Conservation (phyloP, 2,888 invertebrate genomes). For the Crematogaster levior region DNA sequence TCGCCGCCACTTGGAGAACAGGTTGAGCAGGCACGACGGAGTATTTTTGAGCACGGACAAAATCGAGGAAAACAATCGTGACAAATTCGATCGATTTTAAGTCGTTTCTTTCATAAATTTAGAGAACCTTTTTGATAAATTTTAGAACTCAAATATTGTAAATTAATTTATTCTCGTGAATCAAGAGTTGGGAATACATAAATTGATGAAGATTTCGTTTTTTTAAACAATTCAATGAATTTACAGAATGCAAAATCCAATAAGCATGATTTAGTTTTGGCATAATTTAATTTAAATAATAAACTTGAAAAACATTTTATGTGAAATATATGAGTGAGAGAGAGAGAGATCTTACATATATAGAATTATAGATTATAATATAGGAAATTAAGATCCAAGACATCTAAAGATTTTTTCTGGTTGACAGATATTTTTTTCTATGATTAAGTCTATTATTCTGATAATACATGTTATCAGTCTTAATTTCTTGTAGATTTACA, state of each 20-base stretch:
- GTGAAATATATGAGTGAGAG: too few relatives aligned
- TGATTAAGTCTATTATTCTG: neutral
- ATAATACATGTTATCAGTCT: too few relatives aligned
- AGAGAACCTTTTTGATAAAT: too few relatives aligned
- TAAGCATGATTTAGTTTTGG: neutral
- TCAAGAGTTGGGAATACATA: neutral
- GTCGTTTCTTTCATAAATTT: neutral
- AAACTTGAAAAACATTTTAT: neutral
- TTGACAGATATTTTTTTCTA: too few relatives aligned
- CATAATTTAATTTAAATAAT: neutral
- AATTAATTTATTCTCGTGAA: neutral
- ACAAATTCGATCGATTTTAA: neutral
- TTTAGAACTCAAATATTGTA: neutral
- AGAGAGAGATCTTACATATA: too few relatives aligned
- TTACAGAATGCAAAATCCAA: too few relatives aligned
- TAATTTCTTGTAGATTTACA: neutral
- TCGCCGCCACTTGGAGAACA: constrained; percentile 59
- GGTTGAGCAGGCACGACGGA: constrained; percentile 53
- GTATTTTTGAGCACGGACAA: neutral
- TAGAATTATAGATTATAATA: too few relatives aligned
- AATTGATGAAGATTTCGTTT: neutral
- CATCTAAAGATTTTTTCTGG: too few relatives aligned
- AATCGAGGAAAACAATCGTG: neutral
- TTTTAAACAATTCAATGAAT: too few relatives aligned
- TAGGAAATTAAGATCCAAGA: too few relatives aligned